Percentiles rank a stretch among this genome's conserved stretches.
Conservation (phyloP, 2,888 invertebrate genomes). For the Tetanocera ferruginea region DNA sequence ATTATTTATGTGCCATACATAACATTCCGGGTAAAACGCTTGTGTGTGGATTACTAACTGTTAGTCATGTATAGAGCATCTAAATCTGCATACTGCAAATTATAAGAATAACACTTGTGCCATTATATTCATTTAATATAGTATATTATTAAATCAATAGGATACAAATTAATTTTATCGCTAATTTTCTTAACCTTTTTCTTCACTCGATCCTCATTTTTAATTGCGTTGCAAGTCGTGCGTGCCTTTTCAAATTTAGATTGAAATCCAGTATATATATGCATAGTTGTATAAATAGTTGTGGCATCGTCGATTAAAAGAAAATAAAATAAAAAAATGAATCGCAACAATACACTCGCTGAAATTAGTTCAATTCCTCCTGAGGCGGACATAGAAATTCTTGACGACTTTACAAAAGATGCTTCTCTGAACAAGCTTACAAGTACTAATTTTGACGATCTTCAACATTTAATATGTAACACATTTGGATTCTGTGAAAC, state of each 20-base stretch:
- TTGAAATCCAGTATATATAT: too few relatives aligned
- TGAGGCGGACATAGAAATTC: conserved; percentile 18
- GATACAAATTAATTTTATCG: conserved; percentile 7
- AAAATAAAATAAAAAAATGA: conserved; percentile 23
- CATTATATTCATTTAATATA: background rate
- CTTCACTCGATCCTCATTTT: conserved; percentile 5
- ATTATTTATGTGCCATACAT: too few relatives aligned
- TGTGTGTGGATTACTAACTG: conserved; percentile 5
- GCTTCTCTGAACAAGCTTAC: conserved; percentile 11
- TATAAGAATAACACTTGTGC: too few relatives aligned
- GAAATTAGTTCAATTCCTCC: conserved; percentile 25
- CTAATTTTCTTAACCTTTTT: conserved; percentile 14
- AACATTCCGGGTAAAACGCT: too few relatives aligned
- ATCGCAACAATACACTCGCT: conserved; percentile 21
- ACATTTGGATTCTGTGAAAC: conserved; percentile 24
- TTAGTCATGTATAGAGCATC: conserved; percentile 1
- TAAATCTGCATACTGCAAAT: too few relatives aligned
- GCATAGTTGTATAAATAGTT: background rate
- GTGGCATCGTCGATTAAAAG: conserved; percentile 15
- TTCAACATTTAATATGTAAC: too few relatives aligned
- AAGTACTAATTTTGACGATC: conserved; percentile 3
- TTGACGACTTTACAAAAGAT: conserved; percentile 20
- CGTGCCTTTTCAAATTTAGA: too few relatives aligned
- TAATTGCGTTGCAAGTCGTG: background rate
- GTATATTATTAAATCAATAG: conserved; percentile 23